Evolutionary conservation across 2,888 invertebrate species (phyloP), one percentile per base, ranked within the genome.

Genomic region (Sarcophaga rosellei): DNA sequence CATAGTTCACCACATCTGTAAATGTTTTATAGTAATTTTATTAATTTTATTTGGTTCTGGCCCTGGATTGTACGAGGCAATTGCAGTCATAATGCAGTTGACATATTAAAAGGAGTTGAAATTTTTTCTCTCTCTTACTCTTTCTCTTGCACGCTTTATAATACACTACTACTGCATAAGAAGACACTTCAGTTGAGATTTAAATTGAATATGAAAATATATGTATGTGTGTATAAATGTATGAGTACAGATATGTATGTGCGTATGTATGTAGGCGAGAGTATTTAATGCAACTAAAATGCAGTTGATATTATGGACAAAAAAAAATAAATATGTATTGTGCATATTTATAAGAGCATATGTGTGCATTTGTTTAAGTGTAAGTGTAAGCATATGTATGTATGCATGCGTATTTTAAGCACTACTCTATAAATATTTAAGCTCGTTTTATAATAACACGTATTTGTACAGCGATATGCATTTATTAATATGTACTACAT

Each of bases 371-470:
- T 35, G 35, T 35, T 35, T 35, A 35, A 8, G 35, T 8, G 10
- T 10, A 35, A 35, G 3, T 35, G 35, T 35, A 35, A 35, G 35
- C 35, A 2, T 35, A 35, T 10, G 35, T 35, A 35, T 35, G 35
- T 10, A 35, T 35, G 1, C 35, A 8, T 35, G 35, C 35, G 35
- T 35, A 35, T 35, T 35, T 35, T 35, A 35, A 35, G 35, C 73
- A 59, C 35, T 53, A 68, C 44, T 61, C 57, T 81, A 74, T 81
- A 74, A 81, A 74, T 81, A 81, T 81, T 81, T 62, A 73, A 81
- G 74, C 47, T 44, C n/a, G 68, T 62, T 70, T 73, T 68, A 74
- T 53, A 53, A 81, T 53, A 53, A 25, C 63, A 72, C 20, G 63
- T 53, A 61, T 61, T 44, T 61, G 45, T 73, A 15, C n/a, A 35